These are phyloP conservation scores for Typhlichthys eigenmanni DNA, from an alignment of 2,797 vertebrate species.

Conservation along the genomic window DNA sequence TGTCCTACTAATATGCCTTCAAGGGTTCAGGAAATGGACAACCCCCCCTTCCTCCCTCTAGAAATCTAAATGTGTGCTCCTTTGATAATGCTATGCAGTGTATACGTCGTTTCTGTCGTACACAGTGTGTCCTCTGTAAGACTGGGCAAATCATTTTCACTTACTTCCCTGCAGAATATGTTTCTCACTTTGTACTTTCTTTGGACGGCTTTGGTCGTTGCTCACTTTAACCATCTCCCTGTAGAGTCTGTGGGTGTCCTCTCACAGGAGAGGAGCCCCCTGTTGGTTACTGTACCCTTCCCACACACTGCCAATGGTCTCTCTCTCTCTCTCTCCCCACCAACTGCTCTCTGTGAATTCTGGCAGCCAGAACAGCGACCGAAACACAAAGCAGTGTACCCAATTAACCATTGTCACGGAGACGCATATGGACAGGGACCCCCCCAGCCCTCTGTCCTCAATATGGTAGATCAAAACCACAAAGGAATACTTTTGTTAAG, in stretches of 20 bases:
- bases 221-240: slow-evolving; percentile 60
- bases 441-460: slow-evolving; percentile 37
- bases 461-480: slow-evolving; percentile 53
- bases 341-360: slow-evolving; percentile 46
- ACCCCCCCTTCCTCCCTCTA: slow-evolving; percentile 36
- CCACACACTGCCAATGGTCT: slow-evolving; percentile 57
- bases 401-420: slow-evolving; percentile 53
- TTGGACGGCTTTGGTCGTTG: slow-evolving; percentile 56
- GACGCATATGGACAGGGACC: slow-evolving; percentile 31
- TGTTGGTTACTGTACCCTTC: slow-evolving; percentile 47
- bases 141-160: slow-evolving; percentile 38
- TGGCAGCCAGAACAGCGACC: slow-evolving; percentile 55
- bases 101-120: slow-evolving; percentile 30
- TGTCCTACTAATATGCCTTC: slow-evolving; percentile 55
- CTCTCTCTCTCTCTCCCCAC: slow-evolving; percentile 41
- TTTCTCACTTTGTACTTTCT: slow-evolving; percentile 13
- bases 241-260: slow-evolving; percentile 63
- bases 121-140: slow-evolving; percentile 35
- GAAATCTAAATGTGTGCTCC: slow-evolving; percentile 46
- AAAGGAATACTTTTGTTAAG: slow-evolving; percentile 50
- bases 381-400: slow-evolving; percentile 55
- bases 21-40: slow-evolving; percentile 26
- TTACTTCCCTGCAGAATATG: slow-evolving; percentile 11
- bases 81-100: slow-evolving; percentile 37
- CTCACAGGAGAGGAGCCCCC: slow-evolving; percentile 52